These are phyloP conservation scores for Julus scandinavius DNA, from an alignment of 2,888 invertebrate genomes.

Conservation along the genomic window DNA sequence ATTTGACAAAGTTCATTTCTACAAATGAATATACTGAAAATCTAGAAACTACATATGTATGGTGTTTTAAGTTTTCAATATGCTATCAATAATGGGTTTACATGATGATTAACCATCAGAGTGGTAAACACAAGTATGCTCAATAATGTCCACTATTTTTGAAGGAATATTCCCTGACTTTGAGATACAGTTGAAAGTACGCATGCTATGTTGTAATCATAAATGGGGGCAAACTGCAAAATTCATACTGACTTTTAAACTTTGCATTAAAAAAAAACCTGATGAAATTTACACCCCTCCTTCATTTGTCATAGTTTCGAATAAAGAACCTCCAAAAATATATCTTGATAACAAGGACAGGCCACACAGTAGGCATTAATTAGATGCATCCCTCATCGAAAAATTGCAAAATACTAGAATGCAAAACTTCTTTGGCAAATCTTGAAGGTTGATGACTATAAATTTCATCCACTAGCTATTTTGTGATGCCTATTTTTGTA, in stretches of 20 bases:
- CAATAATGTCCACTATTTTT: no score
- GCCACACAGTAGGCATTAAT: not conserved
- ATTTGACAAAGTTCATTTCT: not conserved
- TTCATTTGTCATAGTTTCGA: not conserved
- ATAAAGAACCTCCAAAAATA: not conserved
- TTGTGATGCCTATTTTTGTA: not conserved
- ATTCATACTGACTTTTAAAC: not conserved
- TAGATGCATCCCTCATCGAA: not conserved
- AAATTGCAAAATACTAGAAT: not conserved
- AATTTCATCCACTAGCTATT: constrained; percentile 7
- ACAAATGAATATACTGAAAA: not conserved
- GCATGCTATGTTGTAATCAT: not conserved
- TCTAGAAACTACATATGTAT: not conserved
- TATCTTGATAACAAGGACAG: not conserved
- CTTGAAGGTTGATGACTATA: not conserved
- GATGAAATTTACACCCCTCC: not conserved
- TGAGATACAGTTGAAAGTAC: no score
- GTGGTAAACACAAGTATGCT: no score
- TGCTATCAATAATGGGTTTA: no score
- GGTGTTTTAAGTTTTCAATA: no score
- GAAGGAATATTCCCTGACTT: no score
- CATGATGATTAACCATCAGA: no score
- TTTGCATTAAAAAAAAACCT: constrained; percentile 20
- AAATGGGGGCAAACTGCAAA: constrained; percentile 9
- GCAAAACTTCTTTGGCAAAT: constrained; percentile 25